Evolutionary conservation across 1,140 invertebrate species (phyloP), one percentile per base, ranked within the genome.

Genomic region (Panulirus ornatus): DNA sequence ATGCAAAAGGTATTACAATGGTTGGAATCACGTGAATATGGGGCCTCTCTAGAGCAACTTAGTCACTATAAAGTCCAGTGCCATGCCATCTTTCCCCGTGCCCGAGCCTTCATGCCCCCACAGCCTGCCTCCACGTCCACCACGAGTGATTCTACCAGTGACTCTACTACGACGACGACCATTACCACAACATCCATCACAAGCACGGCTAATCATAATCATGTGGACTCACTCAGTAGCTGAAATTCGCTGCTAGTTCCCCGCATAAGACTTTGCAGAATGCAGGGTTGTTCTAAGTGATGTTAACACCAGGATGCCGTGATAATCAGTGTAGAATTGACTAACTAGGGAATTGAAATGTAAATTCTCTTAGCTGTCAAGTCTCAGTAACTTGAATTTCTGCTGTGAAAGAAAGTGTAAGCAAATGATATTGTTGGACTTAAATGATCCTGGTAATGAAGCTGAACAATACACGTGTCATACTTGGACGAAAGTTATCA

Each of bases 1-100:
- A 98, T 97, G 94, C 96, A 95, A 83, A 96, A 96, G 91, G 96
- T 98, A 34, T 94, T 98, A 82, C 96, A 96, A 88, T 95, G 96
- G 90, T 95, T 98, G 92, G 95, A 95, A 90, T 95, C 95, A 83
- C 97, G 96, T 71, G 96, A 97, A 91, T 97, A 98, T 93, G 97
- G 97, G 0, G 94, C 94, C 44, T 96, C 96, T 93, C 96, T 96
- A 70, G 93, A 95, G 42, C 95, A 95, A 89, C 95, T 96, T 79
- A 95, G 95, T 91, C 95, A 96, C 40, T 98, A 96, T 93, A 95
- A 96, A 92, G 94, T 94, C 34, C 95, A 95, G 92, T 98, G 97
- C 93, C 95, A 96, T 92, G 94, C 95, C 92, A 95, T 95, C 88
- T 98, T 97, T 93, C 96, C 94, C 14, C 92, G 93, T 92, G 94